Percentiles rank a stretch among this genome's conserved stretches.
phyloP scores from a whole-genome alignment of 2,113 vertebrate genomes.

The zebrafish (Danio rerio) region DNA sequence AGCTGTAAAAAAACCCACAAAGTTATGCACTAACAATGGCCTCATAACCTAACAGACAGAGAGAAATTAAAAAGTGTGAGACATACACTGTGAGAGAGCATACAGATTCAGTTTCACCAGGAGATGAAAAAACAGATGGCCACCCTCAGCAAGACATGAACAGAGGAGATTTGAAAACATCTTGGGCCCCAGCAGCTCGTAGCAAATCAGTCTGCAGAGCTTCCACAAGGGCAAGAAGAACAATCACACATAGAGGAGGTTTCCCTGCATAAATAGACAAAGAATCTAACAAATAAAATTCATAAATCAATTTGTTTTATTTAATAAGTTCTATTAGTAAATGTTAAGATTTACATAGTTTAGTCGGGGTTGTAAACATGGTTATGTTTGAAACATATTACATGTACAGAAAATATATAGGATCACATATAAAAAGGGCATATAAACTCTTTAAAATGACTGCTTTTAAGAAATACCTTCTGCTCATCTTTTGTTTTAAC shows the following conservation, averaged over 20 bases:
- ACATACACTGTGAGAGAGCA: slow-evolving; percentile 19
- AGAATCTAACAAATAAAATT: neutral
- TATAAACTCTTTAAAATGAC: slow-evolving; percentile 1
- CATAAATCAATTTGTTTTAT: neutral
- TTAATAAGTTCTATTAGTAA: neutral
- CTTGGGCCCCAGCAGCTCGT: slow-evolving; percentile 71
- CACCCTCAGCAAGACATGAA: slow-evolving; percentile 76
- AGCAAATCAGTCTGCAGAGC: slow-evolving; percentile 51
- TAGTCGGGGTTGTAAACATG: neutral
- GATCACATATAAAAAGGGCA: neutral
- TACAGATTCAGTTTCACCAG: slow-evolving; percentile 64
- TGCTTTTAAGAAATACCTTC: slow-evolving; percentile 21
- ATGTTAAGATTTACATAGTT: neutral
- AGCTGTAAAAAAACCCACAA: neutral
- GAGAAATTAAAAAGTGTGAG: slow-evolving; percentile 19
- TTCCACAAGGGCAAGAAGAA: slow-evolving; percentile 56
- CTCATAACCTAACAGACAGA: slow-evolving; percentile 7
- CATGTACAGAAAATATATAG: neutral
- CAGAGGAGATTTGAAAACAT: slow-evolving; percentile 75
- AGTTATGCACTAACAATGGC: neutral
- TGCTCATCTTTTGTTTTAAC: slow-evolving; percentile 6
- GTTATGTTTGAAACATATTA: neutral
- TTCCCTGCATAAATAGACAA: slow-evolving; percentile 19
- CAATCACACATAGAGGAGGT: slow-evolving; percentile 49
- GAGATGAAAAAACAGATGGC: slow-evolving; percentile 76